Percentiles rank a stretch among this genome's conserved stretches.
Evolutionary conservation across 1,140 invertebrate species (phyloP).

Genomic region (Sarcophaga peregrina): DNA sequence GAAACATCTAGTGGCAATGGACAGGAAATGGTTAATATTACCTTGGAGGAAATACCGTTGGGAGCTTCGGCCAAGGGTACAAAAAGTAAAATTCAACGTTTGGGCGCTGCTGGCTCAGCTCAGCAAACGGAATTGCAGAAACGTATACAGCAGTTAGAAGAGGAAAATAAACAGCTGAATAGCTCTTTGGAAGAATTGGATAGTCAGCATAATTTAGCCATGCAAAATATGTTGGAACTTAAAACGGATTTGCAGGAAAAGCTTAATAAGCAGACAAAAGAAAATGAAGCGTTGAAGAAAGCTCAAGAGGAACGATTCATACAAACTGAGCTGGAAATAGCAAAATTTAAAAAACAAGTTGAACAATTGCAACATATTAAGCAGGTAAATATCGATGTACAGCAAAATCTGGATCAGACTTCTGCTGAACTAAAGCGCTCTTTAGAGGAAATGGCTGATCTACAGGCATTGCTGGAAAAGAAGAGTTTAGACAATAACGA

Average conservation of each 20-base stretch:
- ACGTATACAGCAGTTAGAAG: constrained; percentile 66
- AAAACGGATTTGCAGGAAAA: constrained; percentile 75
- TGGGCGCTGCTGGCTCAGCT: constrained; percentile 8
- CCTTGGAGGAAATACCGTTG: constrained; percentile 46
- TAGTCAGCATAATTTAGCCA: constrained; percentile 76
- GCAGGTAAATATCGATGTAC: constrained; percentile 26
- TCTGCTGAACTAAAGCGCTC: constrained; percentile 50
- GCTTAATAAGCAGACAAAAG: constrained; percentile 46
- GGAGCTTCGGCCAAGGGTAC: constrained; percentile 18
- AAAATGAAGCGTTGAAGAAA: constrained; percentile 46
- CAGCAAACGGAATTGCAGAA: constrained; percentile 61
- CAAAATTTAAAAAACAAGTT: constrained; percentile 50
- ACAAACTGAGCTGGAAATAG: constrained; percentile 54
- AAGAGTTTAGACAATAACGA: constrained; percentile 53
- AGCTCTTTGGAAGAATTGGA: constrained; percentile 78
- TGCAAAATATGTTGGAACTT: constrained; percentile 73
- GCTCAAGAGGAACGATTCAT: constrained; percentile 55
- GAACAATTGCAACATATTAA: constrained; percentile 39
- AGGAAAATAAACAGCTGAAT: constrained; percentile 70
- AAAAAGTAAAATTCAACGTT: constrained; percentile 47
- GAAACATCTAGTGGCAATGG: constrained; percentile 46
- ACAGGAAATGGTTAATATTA: constrained; percentile 47
- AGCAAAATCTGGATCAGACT: constrained; percentile 42
- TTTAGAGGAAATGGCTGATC: constrained; percentile 52
- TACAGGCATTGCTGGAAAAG: constrained; percentile 59